Conservation (phyloP, 1,140 invertebrate genomes). For the Harpegnathos saltator region DNA sequence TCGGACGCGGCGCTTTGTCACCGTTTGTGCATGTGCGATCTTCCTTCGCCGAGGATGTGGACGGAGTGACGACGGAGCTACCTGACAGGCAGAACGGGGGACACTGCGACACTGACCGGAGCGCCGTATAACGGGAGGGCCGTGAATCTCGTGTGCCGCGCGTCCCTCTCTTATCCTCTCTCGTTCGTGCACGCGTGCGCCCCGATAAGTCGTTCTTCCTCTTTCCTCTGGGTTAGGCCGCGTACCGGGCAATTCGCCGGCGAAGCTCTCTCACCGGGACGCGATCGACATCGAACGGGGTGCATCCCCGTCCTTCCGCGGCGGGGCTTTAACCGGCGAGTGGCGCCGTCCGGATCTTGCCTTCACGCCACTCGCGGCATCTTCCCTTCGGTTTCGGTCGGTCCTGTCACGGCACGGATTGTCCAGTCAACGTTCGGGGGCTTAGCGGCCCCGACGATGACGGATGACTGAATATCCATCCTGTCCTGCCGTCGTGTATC, state of each 20-base stretch:
- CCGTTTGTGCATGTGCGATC: constrained; percentile 71
- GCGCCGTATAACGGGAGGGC: constrained; percentile 78
- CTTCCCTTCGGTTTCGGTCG: no score
- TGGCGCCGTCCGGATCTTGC: neutral
- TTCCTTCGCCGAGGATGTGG: constrained; percentile 72
- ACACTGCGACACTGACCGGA: constrained; percentile 81
- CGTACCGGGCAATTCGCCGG: constrained; percentile 20
- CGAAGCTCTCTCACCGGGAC: neutral
- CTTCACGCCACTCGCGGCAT: no score
- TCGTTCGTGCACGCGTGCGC: constrained; percentile 68
- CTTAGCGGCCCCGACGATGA: no score
- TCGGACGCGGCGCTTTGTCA: constrained; percentile 55
- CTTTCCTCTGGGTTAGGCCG: no score
- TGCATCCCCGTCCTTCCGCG: constrained; percentile 45
- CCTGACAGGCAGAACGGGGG: constrained; percentile 74
- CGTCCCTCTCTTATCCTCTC: constrained; percentile 57
- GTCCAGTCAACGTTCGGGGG: no score
- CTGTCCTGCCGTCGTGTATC: no score
- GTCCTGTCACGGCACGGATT: no score
- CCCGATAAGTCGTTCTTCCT: constrained; percentile 92
- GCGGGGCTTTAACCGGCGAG: neutral
- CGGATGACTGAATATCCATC: no score
- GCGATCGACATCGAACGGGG: no score
- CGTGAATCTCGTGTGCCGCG: constrained; percentile 62
- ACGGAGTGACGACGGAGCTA: constrained; percentile 79